Conservation (phyloP, 1,140 invertebrate species). For the Anoplophora glabripennis region DNA sequence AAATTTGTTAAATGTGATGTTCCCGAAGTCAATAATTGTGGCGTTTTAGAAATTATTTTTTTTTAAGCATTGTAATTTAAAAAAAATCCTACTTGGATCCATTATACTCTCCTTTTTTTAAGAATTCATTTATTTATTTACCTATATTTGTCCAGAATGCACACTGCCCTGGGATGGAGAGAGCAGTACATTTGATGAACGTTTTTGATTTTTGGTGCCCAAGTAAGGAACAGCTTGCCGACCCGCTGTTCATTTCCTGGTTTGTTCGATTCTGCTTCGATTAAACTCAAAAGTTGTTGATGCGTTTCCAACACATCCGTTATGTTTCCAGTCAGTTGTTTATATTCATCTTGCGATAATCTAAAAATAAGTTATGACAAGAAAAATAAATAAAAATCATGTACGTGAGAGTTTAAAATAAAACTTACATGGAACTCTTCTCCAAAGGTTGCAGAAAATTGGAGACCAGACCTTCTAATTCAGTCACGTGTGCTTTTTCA, state of each 20-base stretch:
- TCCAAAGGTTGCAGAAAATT: constrained; percentile 83
- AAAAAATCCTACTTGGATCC: no score
- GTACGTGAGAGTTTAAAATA: not conserved
- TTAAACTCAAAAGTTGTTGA: constrained; percentile 69
- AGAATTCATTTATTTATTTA: constrained; percentile 50
- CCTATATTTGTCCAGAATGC: constrained; percentile 87
- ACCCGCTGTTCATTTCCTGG: constrained; percentile 76
- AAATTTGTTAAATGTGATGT: no score
- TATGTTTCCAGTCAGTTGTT: constrained; percentile 83
- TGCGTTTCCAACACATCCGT: constrained; percentile 82
- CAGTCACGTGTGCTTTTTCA: constrained; percentile 83
- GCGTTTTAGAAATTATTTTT: no score
- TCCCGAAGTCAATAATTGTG: no score
- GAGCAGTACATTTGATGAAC: constrained; percentile 87
- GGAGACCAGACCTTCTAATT: constrained; percentile 79
- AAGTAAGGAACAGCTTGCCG: constrained; percentile 85
- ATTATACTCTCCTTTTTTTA: no score
- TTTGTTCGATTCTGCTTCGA: constrained; percentile 73
- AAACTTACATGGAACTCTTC: constrained; percentile 78
- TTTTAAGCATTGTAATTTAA: no score
- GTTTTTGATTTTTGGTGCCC: constrained; percentile 81
- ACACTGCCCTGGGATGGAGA: constrained; percentile 85
- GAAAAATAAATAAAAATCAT: not conserved
- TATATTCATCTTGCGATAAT: constrained; percentile 80
- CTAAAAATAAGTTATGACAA: constrained; percentile 54